Evolutionary conservation across 2,797 vertebrate genomes (phyloP).

Genomic region (Tragelaphus oryx): DNA sequence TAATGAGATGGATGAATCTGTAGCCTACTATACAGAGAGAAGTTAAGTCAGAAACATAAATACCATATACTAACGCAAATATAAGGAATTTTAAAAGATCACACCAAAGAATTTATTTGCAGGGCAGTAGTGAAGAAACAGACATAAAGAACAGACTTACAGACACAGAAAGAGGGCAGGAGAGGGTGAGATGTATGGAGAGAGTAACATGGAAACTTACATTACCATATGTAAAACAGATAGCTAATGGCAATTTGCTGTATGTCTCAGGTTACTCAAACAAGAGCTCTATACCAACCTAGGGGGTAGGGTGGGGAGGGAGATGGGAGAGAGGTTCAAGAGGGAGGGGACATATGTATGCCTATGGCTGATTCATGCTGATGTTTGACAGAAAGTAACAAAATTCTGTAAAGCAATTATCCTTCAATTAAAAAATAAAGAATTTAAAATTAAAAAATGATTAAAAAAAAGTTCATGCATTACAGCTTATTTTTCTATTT

Average conservation of each 20-base stretch:
- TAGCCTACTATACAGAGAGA: background rate
- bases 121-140: background rate
- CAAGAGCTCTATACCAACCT: background rate
- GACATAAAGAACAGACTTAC: background rate
- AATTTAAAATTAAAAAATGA: background rate
- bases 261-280: background rate
- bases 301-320: background rate
- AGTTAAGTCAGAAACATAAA: background rate
- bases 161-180: background rate
- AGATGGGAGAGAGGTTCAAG: background rate
- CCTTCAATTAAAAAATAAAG: background rate
- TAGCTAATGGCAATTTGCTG: background rate
- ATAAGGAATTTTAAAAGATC: background rate
- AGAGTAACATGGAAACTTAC: background rate
- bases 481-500: background rate
- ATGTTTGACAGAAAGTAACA: background rate
- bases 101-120: background rate
- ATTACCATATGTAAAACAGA: background rate
- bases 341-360: background rate
- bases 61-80: background rate
- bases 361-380: background rate
- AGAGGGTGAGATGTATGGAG: background rate
- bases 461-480: background rate
- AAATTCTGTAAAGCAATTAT: background rate
- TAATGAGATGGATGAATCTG: background rate